Percentiles rank a stretch among this genome's conserved stretches.
phyloP scores from a whole-genome alignment of 1,140 invertebrate genomes.

The Drosophila pectinifera region DNA sequence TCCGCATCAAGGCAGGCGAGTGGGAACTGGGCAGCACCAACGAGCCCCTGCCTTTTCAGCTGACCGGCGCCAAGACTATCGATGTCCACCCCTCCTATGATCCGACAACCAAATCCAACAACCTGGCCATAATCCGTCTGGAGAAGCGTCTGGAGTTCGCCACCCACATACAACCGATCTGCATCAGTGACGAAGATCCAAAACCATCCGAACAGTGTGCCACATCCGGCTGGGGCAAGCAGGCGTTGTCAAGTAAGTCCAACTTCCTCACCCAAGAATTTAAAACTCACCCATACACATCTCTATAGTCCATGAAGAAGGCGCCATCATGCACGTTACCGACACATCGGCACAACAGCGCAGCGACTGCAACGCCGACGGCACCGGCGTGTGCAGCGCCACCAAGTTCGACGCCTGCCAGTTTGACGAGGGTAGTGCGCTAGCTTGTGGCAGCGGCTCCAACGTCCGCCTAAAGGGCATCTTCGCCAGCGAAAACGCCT shows the following conservation, averaged over 20 bases:
- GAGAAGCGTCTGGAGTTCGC: constrained; percentile 88
- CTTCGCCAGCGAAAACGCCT: constrained; percentile 90
- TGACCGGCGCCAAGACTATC: constrained; percentile 89
- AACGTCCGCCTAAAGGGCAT: constrained; percentile 90
- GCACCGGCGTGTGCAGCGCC: constrained; percentile 85
- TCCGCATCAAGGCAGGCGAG: constrained; percentile 93
- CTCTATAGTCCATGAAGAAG: constrained; percentile 87
- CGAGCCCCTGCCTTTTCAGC: constrained; percentile 92
- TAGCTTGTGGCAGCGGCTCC: constrained; percentile 90
- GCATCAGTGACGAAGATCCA: constrained; percentile 86
- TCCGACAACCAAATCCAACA: constrained; percentile 87
- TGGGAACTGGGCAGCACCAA: constrained; percentile 93
- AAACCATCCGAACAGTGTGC: constrained; percentile 88
- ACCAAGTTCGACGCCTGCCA: constrained; percentile 87
- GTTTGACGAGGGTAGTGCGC: constrained; percentile 91
- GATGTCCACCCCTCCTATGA: constrained; percentile 90
- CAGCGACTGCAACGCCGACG: constrained; percentile 68
- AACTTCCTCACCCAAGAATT: neutral
- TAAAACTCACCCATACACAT: neutral
- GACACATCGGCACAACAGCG: constrained; percentile 87
- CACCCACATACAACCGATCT: constrained; percentile 91
- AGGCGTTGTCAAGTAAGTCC: constrained; percentile 89
- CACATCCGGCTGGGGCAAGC: constrained; percentile 93
- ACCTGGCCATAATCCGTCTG: constrained; percentile 90
- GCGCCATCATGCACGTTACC: constrained; percentile 90